Percentiles rank a stretch among this genome's conserved stretches.
These are phyloP conservation scores for Eurytoma californica DNA, from an alignment of 2,888 invertebrate genomes.

Conservation along the genomic window DNA sequence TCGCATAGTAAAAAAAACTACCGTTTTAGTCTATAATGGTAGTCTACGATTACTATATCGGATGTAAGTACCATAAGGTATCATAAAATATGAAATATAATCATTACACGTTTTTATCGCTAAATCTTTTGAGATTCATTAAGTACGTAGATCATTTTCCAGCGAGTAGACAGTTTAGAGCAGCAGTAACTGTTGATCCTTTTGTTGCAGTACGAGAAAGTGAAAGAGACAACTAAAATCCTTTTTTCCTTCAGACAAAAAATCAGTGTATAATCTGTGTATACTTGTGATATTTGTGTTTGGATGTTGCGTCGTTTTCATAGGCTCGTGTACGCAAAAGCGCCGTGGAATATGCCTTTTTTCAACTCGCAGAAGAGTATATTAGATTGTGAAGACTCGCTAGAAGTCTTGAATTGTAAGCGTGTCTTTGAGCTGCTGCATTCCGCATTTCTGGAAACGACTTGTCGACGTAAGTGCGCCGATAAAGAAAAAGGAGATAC, in stretches of 20 bases:
- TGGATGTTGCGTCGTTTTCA: constrained; percentile 43
- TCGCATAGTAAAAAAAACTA: constrained; percentile 36
- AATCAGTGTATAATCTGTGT: constrained; percentile 39
- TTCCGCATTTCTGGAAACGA: constrained; percentile 31
- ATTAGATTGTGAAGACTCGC: constrained; percentile 2
- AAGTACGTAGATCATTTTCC: background rate
- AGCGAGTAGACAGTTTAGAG: background rate
- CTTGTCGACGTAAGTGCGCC: constrained; percentile 15
- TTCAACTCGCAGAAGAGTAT: constrained; percentile 14
- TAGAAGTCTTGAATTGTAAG: constrained; percentile 18
- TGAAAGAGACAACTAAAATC: background rate
- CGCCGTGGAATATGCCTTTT: constrained; percentile 44
- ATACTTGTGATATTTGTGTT: constrained; percentile 48
- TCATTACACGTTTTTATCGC: no score
- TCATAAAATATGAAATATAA: background rate
- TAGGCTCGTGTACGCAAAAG: constrained; percentile 25
- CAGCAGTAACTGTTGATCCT: background rate
- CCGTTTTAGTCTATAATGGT: background rate
- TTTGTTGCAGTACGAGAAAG: constrained; percentile 17
- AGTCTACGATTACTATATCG: background rate
- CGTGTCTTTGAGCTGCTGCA: constrained; percentile 21
- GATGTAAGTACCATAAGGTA: constrained; percentile 1
- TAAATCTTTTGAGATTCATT: background rate
- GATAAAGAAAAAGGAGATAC: constrained; percentile 14
- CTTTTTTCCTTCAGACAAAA: constrained; percentile 5